Evolutionary conservation across 2,888 invertebrate species (phyloP), one percentile per base, ranked within the genome.

Genomic region (Troides helena): DNA sequence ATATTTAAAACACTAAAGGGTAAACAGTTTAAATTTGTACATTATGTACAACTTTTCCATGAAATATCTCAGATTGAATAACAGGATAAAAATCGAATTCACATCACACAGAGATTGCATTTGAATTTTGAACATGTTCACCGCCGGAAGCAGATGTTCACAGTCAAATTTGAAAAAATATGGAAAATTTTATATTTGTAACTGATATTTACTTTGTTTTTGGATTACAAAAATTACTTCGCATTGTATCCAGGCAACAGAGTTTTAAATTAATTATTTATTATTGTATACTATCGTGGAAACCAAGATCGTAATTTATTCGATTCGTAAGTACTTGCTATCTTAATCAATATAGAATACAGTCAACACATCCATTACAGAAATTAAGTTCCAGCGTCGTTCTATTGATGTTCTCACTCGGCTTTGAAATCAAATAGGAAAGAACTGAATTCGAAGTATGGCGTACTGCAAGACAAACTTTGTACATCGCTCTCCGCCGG

Each of bases 41-140:
- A 10, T 10, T 10, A 10, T 10, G 18, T 18, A 17, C 14, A 17
- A 46, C 2, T 2, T 50, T 50, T 50, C 14, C 17, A 50, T 18
- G 17, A 17, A 17, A 1, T 50, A 50, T 50, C 18, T 50, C 50
- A 12, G 14, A 50, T 14, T 14, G 10, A 2, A 50, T 14, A 50
- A 50, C 50, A 50, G 17, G 74, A 64, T 67, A 62, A 64, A 71
- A 74, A 75, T 76, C 74, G 80, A 73, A 72, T 75, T 71, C 74
- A 74, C 74, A 73, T 85, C 86, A 88, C 74, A 85, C 86, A 88
- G 87, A 85, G 83, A 80, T 78, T 78, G 77, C 84, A 82, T 77
- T 71, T 91, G 90, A 91, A 92, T 90, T 87, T 90, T 92, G 92
- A 89, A 92, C 81, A 75, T 82, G 81, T 89, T 89, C 90, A 88